These are phyloP conservation scores for Drosophila planitibia DNA, from an alignment of 2,888 invertebrate genomes.

Conservation along the genomic window DNA sequence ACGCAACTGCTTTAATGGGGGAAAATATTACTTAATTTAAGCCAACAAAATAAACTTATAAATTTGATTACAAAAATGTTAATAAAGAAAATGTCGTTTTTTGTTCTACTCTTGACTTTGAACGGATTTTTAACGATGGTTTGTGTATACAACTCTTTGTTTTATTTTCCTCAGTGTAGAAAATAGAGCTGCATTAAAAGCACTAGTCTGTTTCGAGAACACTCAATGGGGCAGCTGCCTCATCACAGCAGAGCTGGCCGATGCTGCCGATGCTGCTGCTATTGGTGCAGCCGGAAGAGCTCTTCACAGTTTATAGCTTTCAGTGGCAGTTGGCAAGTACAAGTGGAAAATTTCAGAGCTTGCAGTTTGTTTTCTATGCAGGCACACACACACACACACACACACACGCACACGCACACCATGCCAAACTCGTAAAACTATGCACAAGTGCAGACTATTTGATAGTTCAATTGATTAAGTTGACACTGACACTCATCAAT, in stretches of 20 bases:
- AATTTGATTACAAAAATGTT: background rate
- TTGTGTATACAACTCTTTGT: fast-evolving
- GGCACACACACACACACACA: constrained; percentile 25
- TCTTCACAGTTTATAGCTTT: constrained; percentile 78
- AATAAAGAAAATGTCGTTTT: too few species aligned
- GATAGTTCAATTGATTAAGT: constrained; percentile 55
- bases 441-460: constrained; percentile 1
- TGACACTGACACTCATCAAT: constrained; percentile 39
- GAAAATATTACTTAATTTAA: background rate
- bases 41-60: background rate
- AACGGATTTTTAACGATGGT: background rate
- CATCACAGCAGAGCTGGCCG: constrained; percentile 22
- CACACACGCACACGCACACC: constrained; percentile 1
- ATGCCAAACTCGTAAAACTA: background rate
- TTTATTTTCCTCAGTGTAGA: background rate
- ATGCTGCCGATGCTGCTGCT: constrained; percentile 17
- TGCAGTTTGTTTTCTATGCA: constrained; percentile 74
- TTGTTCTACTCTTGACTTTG: background rate
- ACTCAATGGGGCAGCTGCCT: constrained; percentile 75
- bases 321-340: constrained; percentile 78
- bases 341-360: constrained; percentile 75
- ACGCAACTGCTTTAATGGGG: background rate
- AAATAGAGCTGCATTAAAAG: constrained; percentile 33
- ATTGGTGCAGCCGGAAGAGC: constrained; percentile 63
- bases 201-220: constrained; percentile 75